Evolutionary conservation across 2,113 vertebrate species (phyloP).

Genomic region (Tapirus terrestris): DNA sequence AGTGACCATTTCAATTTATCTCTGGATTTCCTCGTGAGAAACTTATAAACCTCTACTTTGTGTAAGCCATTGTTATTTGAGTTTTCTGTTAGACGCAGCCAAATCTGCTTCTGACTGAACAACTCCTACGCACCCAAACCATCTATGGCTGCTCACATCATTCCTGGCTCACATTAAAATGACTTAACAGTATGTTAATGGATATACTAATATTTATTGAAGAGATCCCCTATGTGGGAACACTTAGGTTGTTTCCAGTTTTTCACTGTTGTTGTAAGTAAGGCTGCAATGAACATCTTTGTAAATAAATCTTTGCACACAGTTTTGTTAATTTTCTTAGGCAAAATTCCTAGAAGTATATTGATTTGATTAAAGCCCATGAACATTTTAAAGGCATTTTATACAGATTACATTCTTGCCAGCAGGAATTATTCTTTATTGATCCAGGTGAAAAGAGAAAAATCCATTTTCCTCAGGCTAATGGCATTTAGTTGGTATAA

Average conservation of each 20-base stretch:
- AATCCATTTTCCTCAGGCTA: conserved; percentile 33
- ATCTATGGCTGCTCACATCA: neutral
- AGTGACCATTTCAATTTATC: neutral
- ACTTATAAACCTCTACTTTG: neutral
- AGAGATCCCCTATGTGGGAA: neutral
- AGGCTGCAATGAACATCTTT: neutral
- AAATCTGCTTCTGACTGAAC: neutral
- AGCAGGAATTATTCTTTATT: conserved; percentile 37
- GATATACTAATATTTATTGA: neutral
- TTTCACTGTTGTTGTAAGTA: conserved; percentile 24
- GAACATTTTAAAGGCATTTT: conserved; percentile 13
- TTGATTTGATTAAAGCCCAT: conserved; percentile 50
- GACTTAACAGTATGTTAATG: neutral
- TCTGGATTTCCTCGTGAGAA: neutral
- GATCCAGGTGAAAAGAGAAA: conserved; percentile 50
- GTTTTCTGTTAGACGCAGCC: neutral
- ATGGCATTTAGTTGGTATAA: conserved; percentile 16
- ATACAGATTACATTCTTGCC: conserved; percentile 9
- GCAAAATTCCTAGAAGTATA: conserved; percentile 49
- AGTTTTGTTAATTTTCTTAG: conserved; percentile 59
- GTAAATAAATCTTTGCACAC: neutral
- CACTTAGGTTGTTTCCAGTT: conserved; percentile 5
- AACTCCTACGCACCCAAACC: neutral
- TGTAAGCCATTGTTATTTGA: neutral
- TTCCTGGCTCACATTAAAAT: neutral